Percentiles rank a stretch among this genome's conserved stretches.
phyloP scores from a whole-genome alignment of 2,888 invertebrate species.

The Dilophus febrilis region DNA sequence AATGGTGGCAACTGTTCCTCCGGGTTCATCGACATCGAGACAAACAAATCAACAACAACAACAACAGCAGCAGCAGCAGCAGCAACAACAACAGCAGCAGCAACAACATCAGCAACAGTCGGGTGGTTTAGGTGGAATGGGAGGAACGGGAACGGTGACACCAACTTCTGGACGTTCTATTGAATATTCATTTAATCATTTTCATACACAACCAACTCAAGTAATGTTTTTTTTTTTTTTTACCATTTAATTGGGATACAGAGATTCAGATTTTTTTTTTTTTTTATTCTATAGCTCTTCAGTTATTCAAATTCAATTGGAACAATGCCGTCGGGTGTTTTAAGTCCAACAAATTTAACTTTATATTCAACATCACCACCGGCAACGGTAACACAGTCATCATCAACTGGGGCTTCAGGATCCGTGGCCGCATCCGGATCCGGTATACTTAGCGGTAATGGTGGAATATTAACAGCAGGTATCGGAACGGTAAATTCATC shows the following conservation, averaged over 20 bases:
- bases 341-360: slow-evolving; percentile 75
- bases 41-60: slow-evolving; percentile 11
- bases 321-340: slow-evolving; percentile 62
- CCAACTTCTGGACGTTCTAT: slow-evolving; percentile 28
- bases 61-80: neutral
- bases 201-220: slow-evolving; percentile 38
- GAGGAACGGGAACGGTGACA: neutral
- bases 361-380: slow-evolving; percentile 55
- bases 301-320: slow-evolving; percentile 77
- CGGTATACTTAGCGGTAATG: no score
- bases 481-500: no score
- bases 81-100: no score
- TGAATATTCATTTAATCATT: slow-evolving; percentile 85
- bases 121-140: no score
- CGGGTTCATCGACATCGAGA: slow-evolving; percentile 8
- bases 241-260: neutral
- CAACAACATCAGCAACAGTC: no score
- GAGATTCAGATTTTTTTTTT: no score
- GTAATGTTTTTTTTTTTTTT: neutral
- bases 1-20: no score
- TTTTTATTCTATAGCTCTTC: slow-evolving; percentile 50
- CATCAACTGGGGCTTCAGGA: no score
- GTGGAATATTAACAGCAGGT: no score
- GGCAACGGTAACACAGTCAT: slow-evolving; percentile 20
- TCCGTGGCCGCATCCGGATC: slow-evolving; percentile 37